These are phyloP conservation scores for Arctia plantaginis DNA, from an alignment of 2,888 invertebrate genomes.

Conservation along the genomic window DNA sequence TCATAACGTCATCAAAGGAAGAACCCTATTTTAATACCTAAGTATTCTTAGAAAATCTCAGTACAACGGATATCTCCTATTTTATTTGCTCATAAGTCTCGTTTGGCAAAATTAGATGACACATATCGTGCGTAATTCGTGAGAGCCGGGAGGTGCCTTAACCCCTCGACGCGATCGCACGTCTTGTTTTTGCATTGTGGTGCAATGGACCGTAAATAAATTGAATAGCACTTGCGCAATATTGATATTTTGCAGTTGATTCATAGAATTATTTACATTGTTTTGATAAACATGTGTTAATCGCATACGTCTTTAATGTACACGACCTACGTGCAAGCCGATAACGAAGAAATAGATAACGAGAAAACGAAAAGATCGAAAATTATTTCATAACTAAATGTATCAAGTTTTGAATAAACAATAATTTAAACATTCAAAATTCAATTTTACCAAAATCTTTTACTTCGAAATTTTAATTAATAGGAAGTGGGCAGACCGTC, in stretches of 20 bases:
- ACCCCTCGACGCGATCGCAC: conserved; percentile 50
- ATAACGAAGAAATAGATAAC: too few relatives aligned
- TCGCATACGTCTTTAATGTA: neutral
- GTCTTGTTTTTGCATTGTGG: conserved; percentile 13
- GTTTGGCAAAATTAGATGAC: conserved; percentile 72
- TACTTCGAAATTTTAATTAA: conserved; percentile 33
- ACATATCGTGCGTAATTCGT: conserved; percentile 69
- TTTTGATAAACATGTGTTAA: conserved; percentile 5
- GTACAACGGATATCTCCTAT: conserved; percentile 50
- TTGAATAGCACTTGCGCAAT: neutral
- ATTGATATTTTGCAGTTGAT: neutral
- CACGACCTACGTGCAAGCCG: neutral
- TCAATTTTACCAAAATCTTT: neutral
- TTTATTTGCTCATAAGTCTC: conserved; percentile 53
- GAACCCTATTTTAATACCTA: conserved; percentile 4
- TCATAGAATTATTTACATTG: neutral
- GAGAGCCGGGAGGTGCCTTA: conserved; percentile 59
- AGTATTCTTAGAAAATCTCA: conserved; percentile 57
- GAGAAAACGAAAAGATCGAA: neutral
- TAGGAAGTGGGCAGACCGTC: conserved; percentile 32
- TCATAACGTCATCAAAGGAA: neutral
- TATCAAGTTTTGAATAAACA: neutral
- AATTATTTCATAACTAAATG: neutral
- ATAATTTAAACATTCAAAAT: neutral
- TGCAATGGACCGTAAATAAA: conserved; percentile 17